Evolutionary conservation across 2,888 invertebrate species (phyloP), one percentile per base, ranked within the genome.

Genomic region (Heliconius cydno): DNA sequence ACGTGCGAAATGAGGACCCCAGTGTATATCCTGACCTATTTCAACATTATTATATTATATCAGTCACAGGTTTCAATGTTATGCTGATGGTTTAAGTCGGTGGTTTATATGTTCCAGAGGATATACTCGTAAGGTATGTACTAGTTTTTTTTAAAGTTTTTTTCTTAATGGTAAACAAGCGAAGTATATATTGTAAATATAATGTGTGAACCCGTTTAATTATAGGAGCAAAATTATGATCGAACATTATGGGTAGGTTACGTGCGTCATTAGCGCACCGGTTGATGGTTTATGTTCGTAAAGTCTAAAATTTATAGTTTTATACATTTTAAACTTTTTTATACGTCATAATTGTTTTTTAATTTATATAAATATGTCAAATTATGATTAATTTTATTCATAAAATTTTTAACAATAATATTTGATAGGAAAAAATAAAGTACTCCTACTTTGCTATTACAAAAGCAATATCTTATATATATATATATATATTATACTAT

Each of bases 1-100:
- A 81, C 80, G 83, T 83, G 80, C 82, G 80, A 83, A 82, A 82
- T 83, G 85, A 82, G 85, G 85, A 84, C 82, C 78, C 77, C 80
- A 78, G 82, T 83, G 84, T 79, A 79, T 82, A 80, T 86, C 84
- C 84, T 85, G 86, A 86, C 86, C 86, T 86, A 86, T 84, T 87
- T 86, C 83, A 84, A 78, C 78, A 81, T 83, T 82, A 80, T 79
- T 2, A 52, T 52, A 52, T 52, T 6, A 84, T 82, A 86, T 86
- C 86, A 82, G 85, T 85, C 82, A 81, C 83, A 77, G 83, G 79
- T 83, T 76, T 86, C 83, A 79, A 84, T 81, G 80, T 84, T 83
- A 82, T 84, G 82, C 78, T 67, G 81, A 78, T 82, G 73, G 70
- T 83, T 85, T 84, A 83, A 83, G 76, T 79, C 79, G 77, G 76